phyloP scores from a whole-genome alignment of 2,888 invertebrate species.

The Rhogogaster chlorosoma region DNA sequence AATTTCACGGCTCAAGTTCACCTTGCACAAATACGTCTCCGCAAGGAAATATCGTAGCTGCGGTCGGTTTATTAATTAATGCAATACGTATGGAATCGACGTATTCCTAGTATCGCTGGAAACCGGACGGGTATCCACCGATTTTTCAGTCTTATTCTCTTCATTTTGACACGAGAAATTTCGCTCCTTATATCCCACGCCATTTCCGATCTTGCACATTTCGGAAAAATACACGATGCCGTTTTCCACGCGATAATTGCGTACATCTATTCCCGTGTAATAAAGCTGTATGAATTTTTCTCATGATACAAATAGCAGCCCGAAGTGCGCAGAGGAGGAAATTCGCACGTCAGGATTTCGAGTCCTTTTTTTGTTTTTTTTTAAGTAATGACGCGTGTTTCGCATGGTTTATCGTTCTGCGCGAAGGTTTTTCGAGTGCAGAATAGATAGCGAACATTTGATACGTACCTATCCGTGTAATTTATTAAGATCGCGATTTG shows the following conservation, averaged over 20 bases:
- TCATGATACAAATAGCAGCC: no score
- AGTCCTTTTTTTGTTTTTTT: not conserved
- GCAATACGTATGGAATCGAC: not conserved
- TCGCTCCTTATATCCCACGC: not conserved
- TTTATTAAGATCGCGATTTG: not conserved
- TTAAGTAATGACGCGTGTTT: not conserved
- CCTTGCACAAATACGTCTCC: not conserved
- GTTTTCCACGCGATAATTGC: no score
- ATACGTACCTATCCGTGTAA: no score
- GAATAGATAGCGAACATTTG: not conserved
- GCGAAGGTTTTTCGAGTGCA: not conserved
- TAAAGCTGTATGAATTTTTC: no score
- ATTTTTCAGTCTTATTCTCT: not conserved
- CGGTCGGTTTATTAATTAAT: not conserved
- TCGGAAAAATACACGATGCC: not conserved
- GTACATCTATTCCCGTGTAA: no score
- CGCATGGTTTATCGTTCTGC: not conserved
- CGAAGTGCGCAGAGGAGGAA: no score
- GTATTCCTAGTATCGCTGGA: not conserved
- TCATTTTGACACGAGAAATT: not conserved
- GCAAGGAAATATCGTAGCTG: not conserved
- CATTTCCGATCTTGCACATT: not conserved
- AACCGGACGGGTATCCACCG: not conserved
- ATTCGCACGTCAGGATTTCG: not conserved
- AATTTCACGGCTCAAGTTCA: constrained; percentile 12